Evolutionary conservation across 1,140 invertebrate genomes (phyloP).

Genomic region (Riptortus pedestris): DNA sequence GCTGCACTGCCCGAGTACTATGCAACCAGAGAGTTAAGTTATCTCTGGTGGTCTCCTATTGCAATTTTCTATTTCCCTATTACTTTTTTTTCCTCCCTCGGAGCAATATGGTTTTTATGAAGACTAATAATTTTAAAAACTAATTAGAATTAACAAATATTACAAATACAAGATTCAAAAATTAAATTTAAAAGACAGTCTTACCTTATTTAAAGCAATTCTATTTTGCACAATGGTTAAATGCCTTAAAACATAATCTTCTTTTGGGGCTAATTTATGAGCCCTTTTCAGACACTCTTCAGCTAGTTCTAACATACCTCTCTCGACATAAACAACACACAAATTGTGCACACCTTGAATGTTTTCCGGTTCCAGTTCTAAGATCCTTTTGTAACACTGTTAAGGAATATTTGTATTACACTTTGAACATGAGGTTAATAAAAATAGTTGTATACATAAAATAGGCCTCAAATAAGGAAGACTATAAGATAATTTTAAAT

Average conservation of each 20-base stretch:
- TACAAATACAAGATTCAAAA: no score
- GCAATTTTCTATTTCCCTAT: no score
- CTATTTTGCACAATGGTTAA: conserved; percentile 71
- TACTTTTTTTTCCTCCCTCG: no score
- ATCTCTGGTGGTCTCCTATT: no score
- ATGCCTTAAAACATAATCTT: conserved; percentile 83
- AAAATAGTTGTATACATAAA: not conserved
- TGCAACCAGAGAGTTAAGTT: no score
- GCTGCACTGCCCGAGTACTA: no score
- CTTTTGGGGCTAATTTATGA: conserved; percentile 65
- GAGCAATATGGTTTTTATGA: no score
- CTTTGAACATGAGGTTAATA: not conserved
- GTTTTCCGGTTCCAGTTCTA: conserved; percentile 78
- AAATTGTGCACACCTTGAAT: conserved; percentile 91
- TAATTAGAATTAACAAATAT: no score
- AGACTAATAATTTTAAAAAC: no score
- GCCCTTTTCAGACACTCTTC: conserved; percentile 74
- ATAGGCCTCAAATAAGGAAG: no score
- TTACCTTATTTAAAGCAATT: conserved; percentile 37
- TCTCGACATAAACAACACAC: conserved; percentile 89
- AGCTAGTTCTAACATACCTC: conserved; percentile 69
- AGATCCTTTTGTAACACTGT: conserved; percentile 80
- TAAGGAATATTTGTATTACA: no score
- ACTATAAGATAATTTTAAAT: no score
- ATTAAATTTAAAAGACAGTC: not conserved